Base-by-base conservation (phyloP, 2,797 vertebrate genomes). In the Sphenopsis melanotis region DNA sequence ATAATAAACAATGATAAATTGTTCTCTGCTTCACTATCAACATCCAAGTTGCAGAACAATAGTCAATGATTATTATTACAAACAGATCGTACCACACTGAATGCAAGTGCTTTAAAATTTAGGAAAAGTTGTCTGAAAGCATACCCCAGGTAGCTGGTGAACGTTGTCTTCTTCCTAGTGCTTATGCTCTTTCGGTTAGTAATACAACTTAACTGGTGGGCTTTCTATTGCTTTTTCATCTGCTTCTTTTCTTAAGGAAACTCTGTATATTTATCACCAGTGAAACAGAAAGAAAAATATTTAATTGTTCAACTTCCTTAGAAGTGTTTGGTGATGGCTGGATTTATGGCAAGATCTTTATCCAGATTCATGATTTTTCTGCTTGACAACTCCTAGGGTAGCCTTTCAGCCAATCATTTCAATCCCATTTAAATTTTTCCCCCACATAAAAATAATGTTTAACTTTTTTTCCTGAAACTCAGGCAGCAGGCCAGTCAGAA, bases 1-100 rank as follows among this genome's bases (percentile, higher is more conserved):
- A 99, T 99, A 99, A 99, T 99, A 99, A 99, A 99, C 97, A 96
- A 99, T 99, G 98, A 99, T 98, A 99, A 98, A 98, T 99, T 99
- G 98, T 99, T 99, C 98, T 98, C 98, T 98, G 98, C 98, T 98
- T 99, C 98, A 99, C 99, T 99, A 99, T 99, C 98, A 99, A 99
- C 99, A 99, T 99, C 99, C 99, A 99, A 98, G 99, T 99, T 98
- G 98, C 98, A 99, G 99, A 99, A 99, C 99, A 99, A 98, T 98
- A 99, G 98, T 98, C 98, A 98, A 98, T 99, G 99, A 98, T 98
- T 99, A 99, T 99, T 99, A 99, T 98, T 99, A 99, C 99, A 99
- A 98, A 98, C 97, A 97, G 98, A 98, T 99, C 97, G 97, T 98
- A 98, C 98, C 98, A 99, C 98, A 98, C 93, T 98, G 98, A 98